These are phyloP conservation scores for Adineta ricciae DNA, from an alignment of 2,888 invertebrate genomes.

Conservation along the genomic window DNA sequence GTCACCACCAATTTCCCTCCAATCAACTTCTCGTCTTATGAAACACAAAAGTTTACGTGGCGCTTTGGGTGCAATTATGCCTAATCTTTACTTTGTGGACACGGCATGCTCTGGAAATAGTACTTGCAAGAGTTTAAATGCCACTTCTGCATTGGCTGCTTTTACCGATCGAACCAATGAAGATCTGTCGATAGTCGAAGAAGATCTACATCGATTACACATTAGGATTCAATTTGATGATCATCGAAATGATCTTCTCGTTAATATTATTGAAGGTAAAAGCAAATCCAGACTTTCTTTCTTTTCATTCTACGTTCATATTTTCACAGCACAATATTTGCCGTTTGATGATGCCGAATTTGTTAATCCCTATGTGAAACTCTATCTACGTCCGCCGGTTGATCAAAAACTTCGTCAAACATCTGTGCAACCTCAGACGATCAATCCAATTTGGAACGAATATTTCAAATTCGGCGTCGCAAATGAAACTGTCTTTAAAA, in stretches of 20 bases:
- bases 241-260: conserved; percentile 73
- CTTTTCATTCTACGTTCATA: too few species aligned
- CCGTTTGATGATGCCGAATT: conserved; percentile 69
- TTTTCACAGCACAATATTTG: conserved; percentile 64
- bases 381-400: conserved; percentile 69
- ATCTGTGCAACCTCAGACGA: conserved; percentile 69
- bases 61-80: neutral
- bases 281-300: too few species aligned
- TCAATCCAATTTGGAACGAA: conserved; percentile 78
- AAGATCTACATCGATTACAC: conserved; percentile 66
- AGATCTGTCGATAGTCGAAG: neutral
- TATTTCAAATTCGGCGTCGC: conserved; percentile 84
- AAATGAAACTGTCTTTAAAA: conserved; percentile 69
- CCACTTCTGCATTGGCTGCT: too few species aligned
- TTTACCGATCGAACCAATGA: neutral
- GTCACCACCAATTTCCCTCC: neutral
- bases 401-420: conserved; percentile 75
- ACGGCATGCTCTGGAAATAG: neutral
- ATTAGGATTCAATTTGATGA: conserved; percentile 77
- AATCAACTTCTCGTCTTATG: neutral
- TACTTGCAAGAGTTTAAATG: neutral
- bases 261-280: conserved; percentile 76
- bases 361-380: conserved; percentile 75
- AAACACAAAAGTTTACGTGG: neutral
- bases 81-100: neutral